phyloP scores from a whole-genome alignment of 92 coral and sea anemone species.

The Epizoanthus illoricatus region DNA sequence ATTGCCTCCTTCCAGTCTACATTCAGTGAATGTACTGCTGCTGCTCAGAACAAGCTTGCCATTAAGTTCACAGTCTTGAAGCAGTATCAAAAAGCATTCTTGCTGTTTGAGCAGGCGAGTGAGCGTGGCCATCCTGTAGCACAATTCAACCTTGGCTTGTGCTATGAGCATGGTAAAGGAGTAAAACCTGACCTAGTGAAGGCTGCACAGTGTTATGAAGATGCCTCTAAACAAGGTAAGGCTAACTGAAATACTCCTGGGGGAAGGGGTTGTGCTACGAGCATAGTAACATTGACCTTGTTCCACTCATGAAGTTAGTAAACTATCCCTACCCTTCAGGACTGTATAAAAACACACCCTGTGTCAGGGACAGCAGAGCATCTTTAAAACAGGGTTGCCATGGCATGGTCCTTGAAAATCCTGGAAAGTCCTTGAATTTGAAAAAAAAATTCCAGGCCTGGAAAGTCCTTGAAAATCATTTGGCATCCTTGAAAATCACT shows the following conservation, averaged over 20 bases:
- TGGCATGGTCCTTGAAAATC: background rate
- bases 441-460: no score
- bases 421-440: no score
- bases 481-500: no score
- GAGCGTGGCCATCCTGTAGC: slow-evolving; percentile 86
- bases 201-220: slow-evolving; percentile 74
- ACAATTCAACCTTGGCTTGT: slow-evolving; percentile 92
- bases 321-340: no score
- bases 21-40: slow-evolving; percentile 87
- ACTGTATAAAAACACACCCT: no score
- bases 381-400: no score
- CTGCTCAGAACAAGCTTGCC: slow-evolving; percentile 88
- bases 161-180: slow-evolving; percentile 95
- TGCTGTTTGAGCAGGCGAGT: slow-evolving; percentile 82
- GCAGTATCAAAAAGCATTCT: slow-evolving; percentile 78
- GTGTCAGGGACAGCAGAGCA: no score
- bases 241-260: no score
- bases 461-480: no score
- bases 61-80: slow-evolving; percentile 79
- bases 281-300: no score
- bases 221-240: slow-evolving; percentile 54
- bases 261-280: no score
- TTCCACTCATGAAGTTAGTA: no score
- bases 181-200: slow-evolving; percentile 61
- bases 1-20: slow-evolving; percentile 72